Percentiles rank a stretch among this genome's conserved stretches.
Evolutionary conservation across 2,888 invertebrate genomes (phyloP).

Genomic region (Hypomecis atomaria): DNA sequence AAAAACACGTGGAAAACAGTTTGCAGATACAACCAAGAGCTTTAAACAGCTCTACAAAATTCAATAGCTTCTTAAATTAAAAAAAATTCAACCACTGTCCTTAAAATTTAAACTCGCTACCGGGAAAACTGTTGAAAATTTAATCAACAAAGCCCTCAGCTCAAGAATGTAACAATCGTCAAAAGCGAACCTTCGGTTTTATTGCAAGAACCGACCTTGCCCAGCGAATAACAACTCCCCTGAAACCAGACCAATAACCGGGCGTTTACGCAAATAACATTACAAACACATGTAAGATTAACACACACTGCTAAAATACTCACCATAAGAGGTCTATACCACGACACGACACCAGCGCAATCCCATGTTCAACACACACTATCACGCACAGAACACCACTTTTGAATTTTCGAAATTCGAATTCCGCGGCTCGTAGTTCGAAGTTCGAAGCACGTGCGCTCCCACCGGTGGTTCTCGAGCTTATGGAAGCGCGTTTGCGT

Average conservation of each 20-base stretch:
- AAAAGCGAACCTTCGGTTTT: conserved; percentile 23
- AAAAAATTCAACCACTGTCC: neutral
- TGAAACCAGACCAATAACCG: conserved; percentile 32
- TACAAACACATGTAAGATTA: conserved; percentile 9
- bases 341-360: conserved; percentile 36
- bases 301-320: conserved; percentile 24
- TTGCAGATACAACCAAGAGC: no score
- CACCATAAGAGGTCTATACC: conserved; percentile 36
- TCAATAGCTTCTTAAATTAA: neutral
- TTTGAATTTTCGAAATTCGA: conserved; percentile 30
- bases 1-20: no score
- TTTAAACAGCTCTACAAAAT: neutral
- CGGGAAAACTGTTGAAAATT: conserved; percentile 12
- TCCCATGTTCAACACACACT: conserved; percentile 40
- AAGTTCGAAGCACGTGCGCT: conserved; percentile 50
- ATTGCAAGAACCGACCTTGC: conserved; percentile 25
- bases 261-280: conserved; percentile 29
- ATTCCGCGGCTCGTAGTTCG: conserved; percentile 32
- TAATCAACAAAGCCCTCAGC: conserved; percentile 14
- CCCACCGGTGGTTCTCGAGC: conserved; percentile 57
- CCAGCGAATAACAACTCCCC: conserved; percentile 26
- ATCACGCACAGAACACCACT: conserved; percentile 28
- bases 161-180: conserved; percentile 22
- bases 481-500: conserved; percentile 62
- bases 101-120: neutral